phyloP scores from a whole-genome alignment of 2,797 vertebrate species.

The Pseudopleuronectes americanus region DNA sequence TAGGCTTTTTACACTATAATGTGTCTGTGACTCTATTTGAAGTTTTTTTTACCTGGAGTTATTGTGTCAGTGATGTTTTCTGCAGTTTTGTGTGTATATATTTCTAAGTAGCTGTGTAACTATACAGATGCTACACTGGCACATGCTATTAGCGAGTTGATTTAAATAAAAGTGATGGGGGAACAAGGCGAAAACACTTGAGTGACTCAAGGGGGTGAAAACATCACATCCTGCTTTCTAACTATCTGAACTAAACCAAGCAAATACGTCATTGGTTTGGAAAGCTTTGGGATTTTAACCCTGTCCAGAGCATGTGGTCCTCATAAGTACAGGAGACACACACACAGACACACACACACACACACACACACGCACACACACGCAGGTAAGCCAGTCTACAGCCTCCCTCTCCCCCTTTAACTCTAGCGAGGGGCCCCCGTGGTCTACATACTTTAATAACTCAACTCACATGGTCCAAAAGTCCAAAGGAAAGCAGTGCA shows the following conservation, averaged over 20 bases:
- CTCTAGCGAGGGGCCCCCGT: slow-evolving; percentile 67
- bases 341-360: slow-evolving; percentile 18
- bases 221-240: not conserved
- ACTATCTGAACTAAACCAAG: not conserved
- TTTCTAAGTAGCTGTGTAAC: not conserved
- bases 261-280: slow-evolving; percentile 7
- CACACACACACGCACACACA: slow-evolving; percentile 18
- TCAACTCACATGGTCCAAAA: slow-evolving; percentile 78
- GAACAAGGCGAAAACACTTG: not conserved
- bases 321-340: slow-evolving; percentile 38
- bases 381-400: slow-evolving; percentile 62
- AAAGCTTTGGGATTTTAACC: slow-evolving; percentile 2
- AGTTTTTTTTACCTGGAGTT: too few species aligned
- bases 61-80: too few species aligned
- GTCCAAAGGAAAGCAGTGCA: slow-evolving; percentile 61
- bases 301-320: slow-evolving; percentile 8
- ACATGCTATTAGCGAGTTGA: not conserved
- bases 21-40: too few species aligned
- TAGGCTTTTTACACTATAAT: too few species aligned
- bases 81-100: not conserved
- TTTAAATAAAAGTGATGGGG: not conserved
- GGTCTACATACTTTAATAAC: slow-evolving; percentile 80
- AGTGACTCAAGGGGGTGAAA: not conserved
- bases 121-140: not conserved
- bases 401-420: slow-evolving; percentile 36